Evolutionary conservation across 2,113 vertebrate genomes (phyloP).

Genomic region (Rhea pennata): DNA sequence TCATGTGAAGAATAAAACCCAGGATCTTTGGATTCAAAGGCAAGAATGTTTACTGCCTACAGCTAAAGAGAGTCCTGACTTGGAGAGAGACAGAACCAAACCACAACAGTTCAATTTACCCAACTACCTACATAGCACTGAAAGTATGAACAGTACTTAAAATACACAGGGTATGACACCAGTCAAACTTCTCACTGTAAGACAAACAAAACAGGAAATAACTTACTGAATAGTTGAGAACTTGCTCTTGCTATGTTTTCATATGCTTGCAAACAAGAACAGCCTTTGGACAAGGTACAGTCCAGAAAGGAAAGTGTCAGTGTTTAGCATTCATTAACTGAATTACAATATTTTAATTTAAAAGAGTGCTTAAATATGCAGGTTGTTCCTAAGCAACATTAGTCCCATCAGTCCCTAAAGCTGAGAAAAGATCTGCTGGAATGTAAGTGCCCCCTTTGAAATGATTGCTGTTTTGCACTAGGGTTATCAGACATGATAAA

Average conservation of each 20-base stretch:
- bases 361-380: slow-evolving; percentile 56
- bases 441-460: background rate
- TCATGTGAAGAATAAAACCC: background rate
- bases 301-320: background rate
- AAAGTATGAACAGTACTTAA: background rate
- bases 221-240: background rate
- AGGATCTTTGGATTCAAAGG: background rate
- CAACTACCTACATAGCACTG: background rate
- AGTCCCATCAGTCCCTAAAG: slow-evolving; percentile 42
- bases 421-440: slow-evolving; percentile 28
- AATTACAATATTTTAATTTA: slow-evolving; percentile 22
- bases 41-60: background rate
- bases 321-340: slow-evolving; percentile 30
- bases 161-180: background rate
- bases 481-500: slow-evolving; percentile 41
- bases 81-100: background rate
- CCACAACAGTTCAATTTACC: background rate
- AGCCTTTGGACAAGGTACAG: background rate
- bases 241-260: background rate
- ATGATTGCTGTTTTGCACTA: background rate
- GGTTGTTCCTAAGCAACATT: slow-evolving; percentile 64
- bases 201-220: background rate
- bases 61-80: background rate
- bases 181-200: background rate
- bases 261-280: background rate